These are phyloP conservation scores for Semicossyphus pulcher DNA, from an alignment of 2,113 vertebrate species.

Conservation along the genomic window DNA sequence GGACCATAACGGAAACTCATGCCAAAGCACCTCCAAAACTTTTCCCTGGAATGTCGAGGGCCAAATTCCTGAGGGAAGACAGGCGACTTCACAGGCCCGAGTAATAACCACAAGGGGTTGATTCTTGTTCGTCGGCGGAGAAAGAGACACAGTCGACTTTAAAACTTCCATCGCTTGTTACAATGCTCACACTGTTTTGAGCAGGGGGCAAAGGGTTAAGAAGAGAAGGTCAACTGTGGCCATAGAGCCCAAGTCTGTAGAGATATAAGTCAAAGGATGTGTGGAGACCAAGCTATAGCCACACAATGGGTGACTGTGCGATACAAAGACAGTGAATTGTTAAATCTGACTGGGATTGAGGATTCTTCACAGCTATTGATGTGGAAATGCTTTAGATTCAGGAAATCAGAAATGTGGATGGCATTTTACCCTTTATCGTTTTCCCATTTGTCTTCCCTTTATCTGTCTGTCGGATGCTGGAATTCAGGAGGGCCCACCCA, in stretches of 20 bases:
- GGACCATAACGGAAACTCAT: conserved; percentile 41
- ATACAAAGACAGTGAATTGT: conserved; percentile 65
- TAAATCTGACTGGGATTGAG: conserved; percentile 28
- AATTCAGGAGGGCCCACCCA: conserved; percentile 13
- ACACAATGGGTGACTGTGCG: conserved; percentile 77
- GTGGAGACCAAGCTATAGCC: conserved; percentile 36
- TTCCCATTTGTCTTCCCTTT: conserved; percentile 37
- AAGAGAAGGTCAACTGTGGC: conserved; percentile 70
- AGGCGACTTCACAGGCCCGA: conserved; percentile 44
- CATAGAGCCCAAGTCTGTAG: conserved; percentile 35
- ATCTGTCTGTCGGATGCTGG: conserved; percentile 13
- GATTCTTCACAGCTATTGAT: conserved; percentile 61
- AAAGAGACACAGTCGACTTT: conserved; percentile 48
- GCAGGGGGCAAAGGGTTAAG: conserved; percentile 36
- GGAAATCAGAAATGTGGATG: conserved; percentile 68
- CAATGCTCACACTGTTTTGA: conserved; percentile 70
- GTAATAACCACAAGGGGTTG: conserved; percentile 54
- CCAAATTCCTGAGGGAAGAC: conserved; percentile 57
- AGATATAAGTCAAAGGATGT: conserved; percentile 71
- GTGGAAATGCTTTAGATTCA: conserved; percentile 45
- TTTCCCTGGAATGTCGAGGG: conserved; percentile 54
- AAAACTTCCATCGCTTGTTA: conserved; percentile 41
- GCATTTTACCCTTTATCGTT: conserved; percentile 44
- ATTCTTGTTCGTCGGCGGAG: conserved; percentile 57
- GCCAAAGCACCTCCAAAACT: conserved; percentile 48